A percentile compares a stretch with the other conserved stretches of the same genome.
Conservation (phyloP, 2,113 vertebrate genomes). For the Apodemus speciosus region DNA sequence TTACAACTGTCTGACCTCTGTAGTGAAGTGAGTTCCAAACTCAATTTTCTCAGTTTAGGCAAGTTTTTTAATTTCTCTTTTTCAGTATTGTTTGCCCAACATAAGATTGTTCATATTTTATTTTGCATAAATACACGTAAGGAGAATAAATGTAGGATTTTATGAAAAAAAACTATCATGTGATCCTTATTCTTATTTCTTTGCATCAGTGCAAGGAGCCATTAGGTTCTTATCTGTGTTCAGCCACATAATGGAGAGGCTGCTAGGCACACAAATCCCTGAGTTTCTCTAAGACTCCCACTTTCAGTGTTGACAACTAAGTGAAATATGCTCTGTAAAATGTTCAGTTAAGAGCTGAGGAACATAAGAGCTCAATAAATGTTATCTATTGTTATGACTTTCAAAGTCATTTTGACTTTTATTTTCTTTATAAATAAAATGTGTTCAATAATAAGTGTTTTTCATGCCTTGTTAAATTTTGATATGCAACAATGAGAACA, state of each 20-base stretch:
- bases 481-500: background rate
- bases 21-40: background rate
- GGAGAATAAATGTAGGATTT: background rate
- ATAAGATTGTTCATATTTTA: background rate
- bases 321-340: background rate
- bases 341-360: background rate
- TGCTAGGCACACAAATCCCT: background rate
- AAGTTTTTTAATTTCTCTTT: background rate
- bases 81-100: background rate
- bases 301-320: background rate
- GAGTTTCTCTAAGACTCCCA: background rate
- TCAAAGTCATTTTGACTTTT: constrained; percentile 34
- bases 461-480: constrained; percentile 15
- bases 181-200: background rate
- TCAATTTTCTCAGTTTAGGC: background rate
- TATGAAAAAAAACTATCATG: background rate
- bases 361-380: background rate
- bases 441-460: background rate
- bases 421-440: constrained; percentile 30
- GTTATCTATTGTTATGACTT: background rate
- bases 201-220: background rate
- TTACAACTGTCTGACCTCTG: background rate
- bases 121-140: background rate
- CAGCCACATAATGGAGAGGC: background rate
- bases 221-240: background rate